A percentile compares a stretch with the other conserved stretches of the same genome.
Conservation (phyloP, 1,140 invertebrate species). For the Condylostylus longicornis region DNA sequence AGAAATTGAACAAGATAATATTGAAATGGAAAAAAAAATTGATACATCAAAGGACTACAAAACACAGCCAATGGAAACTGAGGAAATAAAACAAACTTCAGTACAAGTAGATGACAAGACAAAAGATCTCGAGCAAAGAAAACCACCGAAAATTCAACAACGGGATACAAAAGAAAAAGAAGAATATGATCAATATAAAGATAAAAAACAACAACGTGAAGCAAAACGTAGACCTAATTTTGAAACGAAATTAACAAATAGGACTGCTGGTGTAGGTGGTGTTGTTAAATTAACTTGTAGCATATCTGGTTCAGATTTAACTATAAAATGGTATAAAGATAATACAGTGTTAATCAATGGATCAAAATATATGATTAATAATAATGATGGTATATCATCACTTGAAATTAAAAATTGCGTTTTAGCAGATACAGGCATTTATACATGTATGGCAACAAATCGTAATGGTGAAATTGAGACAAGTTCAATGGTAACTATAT, state of each 20-base stretch:
- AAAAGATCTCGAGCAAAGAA: too few species aligned
- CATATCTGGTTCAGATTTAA: constrained; percentile 62
- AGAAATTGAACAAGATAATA: background rate
- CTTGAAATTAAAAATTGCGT: constrained; percentile 37
- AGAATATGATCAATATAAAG: background rate
- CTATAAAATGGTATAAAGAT: constrained; percentile 70
- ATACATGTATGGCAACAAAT: constrained; percentile 27
- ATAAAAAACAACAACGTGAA: constrained; percentile 18
- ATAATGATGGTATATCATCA: constrained; percentile 45
- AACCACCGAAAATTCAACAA: too few species aligned
- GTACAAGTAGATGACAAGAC: background rate
- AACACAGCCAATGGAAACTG: background rate
- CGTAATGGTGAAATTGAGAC: constrained; percentile 31
- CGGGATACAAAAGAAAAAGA: background rate
- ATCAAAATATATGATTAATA: constrained; percentile 22
- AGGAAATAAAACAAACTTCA: constrained; percentile 1
- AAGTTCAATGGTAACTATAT: constrained; percentile 30
- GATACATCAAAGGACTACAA: background rate
- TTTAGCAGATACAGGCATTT: constrained; percentile 25
- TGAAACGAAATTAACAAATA: constrained; percentile 59
- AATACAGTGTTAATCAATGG: constrained; percentile 32
- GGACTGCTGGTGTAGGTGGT: constrained; percentile 55
- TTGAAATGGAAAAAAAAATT: background rate
- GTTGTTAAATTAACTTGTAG: constrained; percentile 69
- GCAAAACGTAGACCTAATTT: constrained; percentile 57